phyloP scores from a whole-genome alignment of 2,113 vertebrate species.

The Lophius piscatorius region DNA sequence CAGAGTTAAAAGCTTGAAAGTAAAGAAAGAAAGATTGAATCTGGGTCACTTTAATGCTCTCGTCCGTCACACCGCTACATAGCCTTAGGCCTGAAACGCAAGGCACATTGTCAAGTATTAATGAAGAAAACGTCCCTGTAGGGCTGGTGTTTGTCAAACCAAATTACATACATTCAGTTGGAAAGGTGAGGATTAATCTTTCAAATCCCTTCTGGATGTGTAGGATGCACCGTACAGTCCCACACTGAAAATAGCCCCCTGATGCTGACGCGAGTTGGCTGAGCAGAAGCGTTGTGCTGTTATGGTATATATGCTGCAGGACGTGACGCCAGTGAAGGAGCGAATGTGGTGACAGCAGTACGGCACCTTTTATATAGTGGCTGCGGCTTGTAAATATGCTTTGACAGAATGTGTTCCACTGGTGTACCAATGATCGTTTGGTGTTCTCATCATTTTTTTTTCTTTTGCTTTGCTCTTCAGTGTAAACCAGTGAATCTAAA shows the following conservation, averaged over 20 bases:
- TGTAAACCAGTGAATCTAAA: conserved; percentile 29
- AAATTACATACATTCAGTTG: conserved; percentile 79
- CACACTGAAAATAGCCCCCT: conserved; percentile 48
- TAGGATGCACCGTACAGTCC: conserved; percentile 58
- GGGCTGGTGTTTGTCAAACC: conserved; percentile 79
- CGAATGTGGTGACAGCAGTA: conserved; percentile 57
- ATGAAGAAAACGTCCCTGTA: conserved; percentile 78
- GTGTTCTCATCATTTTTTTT: conserved; percentile 42
- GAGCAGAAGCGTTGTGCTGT: conserved; percentile 67
- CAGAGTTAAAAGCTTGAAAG: conserved; percentile 74
- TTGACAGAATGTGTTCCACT: conserved; percentile 30
- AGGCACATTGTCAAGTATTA: conserved; percentile 82
- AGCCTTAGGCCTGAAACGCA: conserved; percentile 68
- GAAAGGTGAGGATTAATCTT: conserved; percentile 81
- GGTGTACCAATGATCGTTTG: conserved; percentile 18
- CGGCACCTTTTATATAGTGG: conserved; percentile 13
- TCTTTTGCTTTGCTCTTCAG: conserved; percentile 46
- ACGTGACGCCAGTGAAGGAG: conserved; percentile 38
- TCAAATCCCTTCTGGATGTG: conserved; percentile 75
- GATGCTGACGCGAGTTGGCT: conserved; percentile 66
- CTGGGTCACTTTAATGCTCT: conserved; percentile 80
- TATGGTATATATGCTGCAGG: conserved; percentile 57
- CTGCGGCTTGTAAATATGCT: conserved; percentile 39
- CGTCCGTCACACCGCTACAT: conserved; percentile 69
- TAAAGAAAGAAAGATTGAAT: conserved; percentile 71